Evolutionary conservation across 2,888 invertebrate genomes (phyloP).

Genomic region (Sceliomorpha sp.): DNA sequence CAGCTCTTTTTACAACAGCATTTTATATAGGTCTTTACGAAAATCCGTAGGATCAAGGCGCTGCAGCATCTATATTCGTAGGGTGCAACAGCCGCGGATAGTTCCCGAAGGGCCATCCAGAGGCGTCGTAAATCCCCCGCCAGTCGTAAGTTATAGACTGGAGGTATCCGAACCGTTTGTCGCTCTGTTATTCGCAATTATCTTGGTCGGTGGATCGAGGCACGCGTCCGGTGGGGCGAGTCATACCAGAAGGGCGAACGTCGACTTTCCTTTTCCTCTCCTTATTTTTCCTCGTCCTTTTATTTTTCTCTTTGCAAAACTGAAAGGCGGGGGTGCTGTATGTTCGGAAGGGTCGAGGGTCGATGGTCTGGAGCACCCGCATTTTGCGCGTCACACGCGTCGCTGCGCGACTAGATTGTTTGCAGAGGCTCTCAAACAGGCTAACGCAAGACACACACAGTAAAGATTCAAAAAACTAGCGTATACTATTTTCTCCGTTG

Average conservation of each 20-base stretch:
- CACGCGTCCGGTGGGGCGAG: constrained; percentile 70
- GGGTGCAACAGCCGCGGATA: constrained; percentile 12
- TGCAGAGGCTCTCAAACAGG: constrained; percentile 79
- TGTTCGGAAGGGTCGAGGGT: constrained; percentile 66
- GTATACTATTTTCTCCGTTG: constrained; percentile 21
- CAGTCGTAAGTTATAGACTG: constrained; percentile 63
- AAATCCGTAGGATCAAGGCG: constrained; percentile 47
- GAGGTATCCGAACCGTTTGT: constrained; percentile 74
- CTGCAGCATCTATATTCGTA: constrained; percentile 24
- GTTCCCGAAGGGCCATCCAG: constrained; percentile 29
- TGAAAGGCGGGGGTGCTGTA: constrained; percentile 52
- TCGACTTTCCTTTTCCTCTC: constrained; percentile 58
- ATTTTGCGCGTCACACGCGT: constrained; percentile 81
- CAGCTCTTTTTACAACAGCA: constrained; percentile 37
- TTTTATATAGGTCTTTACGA: constrained; percentile 34
- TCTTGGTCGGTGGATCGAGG: constrained; percentile 74
- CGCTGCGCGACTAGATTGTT: constrained; percentile 80
- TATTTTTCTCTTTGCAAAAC: constrained; percentile 46
- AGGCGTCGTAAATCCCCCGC: constrained; percentile 60
- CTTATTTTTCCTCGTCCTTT: constrained; percentile 47
- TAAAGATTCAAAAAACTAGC: constrained; percentile 60
- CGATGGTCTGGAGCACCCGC: constrained; percentile 78
- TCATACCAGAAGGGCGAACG: constrained; percentile 44
- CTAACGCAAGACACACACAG: constrained; percentile 19
- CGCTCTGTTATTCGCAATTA: constrained; percentile 79